phyloP scores from a whole-genome alignment of 2,113 vertebrate species.

The Paramisgurnus dabryanus region DNA sequence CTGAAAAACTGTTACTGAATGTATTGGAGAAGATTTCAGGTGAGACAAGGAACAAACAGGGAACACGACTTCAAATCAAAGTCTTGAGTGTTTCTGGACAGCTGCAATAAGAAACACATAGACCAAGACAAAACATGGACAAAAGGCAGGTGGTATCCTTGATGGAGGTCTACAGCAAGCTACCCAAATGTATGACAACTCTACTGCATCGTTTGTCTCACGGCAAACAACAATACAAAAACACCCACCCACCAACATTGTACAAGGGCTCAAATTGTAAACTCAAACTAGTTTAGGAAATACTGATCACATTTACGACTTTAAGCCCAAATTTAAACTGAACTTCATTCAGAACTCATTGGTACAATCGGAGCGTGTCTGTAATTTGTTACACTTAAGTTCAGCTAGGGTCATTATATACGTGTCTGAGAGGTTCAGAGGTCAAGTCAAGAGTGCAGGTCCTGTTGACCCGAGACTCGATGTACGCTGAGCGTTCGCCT shows the following conservation, averaged over 20 bases:
- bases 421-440: constrained; percentile 46
- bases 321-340: constrained; percentile 10
- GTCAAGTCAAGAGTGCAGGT: constrained; percentile 58
- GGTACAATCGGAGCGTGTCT: constrained; percentile 25
- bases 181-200: constrained; percentile 41
- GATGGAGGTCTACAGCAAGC: constrained; percentile 46
- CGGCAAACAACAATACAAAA: constrained; percentile 37
- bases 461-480: constrained; percentile 54
- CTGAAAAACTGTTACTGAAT: not conserved
- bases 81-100: constrained; percentile 52
- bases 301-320: not conserved
- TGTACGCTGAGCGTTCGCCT: constrained; percentile 50
- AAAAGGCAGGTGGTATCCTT: constrained; percentile 54
- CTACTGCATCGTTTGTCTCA: constrained; percentile 36
- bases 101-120: constrained; percentile 55
- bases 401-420: constrained; percentile 57
- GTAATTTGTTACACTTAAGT: constrained; percentile 56
- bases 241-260: constrained; percentile 20
- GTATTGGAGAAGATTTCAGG: constrained; percentile 4
- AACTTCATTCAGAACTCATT: constrained; percentile 26
- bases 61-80: constrained; percentile 16
- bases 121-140: constrained; percentile 54
- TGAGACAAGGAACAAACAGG: not conserved
- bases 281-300: constrained; percentile 3
- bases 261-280: not conserved